Evolutionary conservation across 2,113 vertebrate species (phyloP).

Genomic region (Propithecus coquereli): DNA sequence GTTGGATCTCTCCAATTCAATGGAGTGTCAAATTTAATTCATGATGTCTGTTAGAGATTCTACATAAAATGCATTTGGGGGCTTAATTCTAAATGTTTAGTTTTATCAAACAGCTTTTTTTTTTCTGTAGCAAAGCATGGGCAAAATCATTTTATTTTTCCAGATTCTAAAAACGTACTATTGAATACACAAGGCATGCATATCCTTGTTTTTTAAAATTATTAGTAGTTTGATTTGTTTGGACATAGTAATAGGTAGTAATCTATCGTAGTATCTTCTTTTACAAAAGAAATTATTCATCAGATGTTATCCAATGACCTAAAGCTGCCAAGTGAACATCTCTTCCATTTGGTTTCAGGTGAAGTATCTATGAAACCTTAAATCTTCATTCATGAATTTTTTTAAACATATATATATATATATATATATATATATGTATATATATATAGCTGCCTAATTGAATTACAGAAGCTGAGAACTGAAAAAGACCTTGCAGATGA

Average conservation of each 20-base stretch:
- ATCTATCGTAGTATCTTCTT: neutral
- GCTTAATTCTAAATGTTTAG: constrained; percentile 42
- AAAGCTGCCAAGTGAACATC: neutral
- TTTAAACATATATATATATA: neutral
- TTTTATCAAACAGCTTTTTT: neutral
- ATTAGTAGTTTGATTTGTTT: constrained; percentile 20
- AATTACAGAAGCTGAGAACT: neutral
- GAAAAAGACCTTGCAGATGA: neutral
- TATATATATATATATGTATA: no score
- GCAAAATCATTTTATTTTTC: neutral
- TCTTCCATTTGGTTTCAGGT: neutral
- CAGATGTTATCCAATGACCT: neutral
- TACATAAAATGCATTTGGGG: neutral
- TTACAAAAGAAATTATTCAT: neutral
- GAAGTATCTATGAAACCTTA: neutral
- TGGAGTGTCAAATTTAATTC: neutral
- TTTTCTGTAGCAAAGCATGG: neutral
- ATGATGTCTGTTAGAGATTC: neutral
- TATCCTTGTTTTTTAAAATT: neutral
- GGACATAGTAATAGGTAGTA: neutral
- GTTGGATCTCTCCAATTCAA: neutral
- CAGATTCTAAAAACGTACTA: constrained; percentile 2
- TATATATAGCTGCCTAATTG: neutral
- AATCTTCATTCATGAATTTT: neutral
- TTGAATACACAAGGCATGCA: neutral